Percentiles rank a stretch among this genome's conserved stretches.
phyloP scores from a whole-genome alignment of 2,797 vertebrate genomes.

The Alca torda region DNA sequence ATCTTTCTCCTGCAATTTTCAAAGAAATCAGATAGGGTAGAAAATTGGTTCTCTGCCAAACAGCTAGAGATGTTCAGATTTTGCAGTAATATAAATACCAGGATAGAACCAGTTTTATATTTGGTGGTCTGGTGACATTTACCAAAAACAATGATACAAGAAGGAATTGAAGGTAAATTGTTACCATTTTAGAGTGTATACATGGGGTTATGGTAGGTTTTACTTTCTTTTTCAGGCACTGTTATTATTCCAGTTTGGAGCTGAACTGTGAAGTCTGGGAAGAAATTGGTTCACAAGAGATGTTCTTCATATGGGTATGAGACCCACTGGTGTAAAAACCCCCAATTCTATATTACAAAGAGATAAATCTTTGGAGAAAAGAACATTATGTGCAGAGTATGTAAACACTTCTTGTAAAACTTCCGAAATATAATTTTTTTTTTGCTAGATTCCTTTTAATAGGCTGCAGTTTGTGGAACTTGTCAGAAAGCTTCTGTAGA shows the following conservation, averaged over 20 bases:
- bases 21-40: neutral
- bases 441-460: neutral
- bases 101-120: neutral
- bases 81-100: neutral
- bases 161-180: neutral
- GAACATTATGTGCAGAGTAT: neutral
- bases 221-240: neutral
- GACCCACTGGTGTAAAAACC: neutral
- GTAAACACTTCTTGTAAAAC: neutral
- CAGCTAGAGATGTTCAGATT: neutral
- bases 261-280: neutral
- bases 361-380: neutral
- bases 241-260: neutral
- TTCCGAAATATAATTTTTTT: neutral
- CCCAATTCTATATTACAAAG: neutral
- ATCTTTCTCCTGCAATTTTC: neutral
- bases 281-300: neutral
- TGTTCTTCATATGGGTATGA: neutral
- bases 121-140: neutral
- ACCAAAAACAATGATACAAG: neutral
- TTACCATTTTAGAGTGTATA: neutral
- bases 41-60: neutral
- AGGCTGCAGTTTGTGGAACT: neutral
- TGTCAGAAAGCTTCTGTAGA: neutral
- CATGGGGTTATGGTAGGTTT: neutral